Conservation (phyloP, 2,888 invertebrate species). For the Frankliniella fusca region DNA sequence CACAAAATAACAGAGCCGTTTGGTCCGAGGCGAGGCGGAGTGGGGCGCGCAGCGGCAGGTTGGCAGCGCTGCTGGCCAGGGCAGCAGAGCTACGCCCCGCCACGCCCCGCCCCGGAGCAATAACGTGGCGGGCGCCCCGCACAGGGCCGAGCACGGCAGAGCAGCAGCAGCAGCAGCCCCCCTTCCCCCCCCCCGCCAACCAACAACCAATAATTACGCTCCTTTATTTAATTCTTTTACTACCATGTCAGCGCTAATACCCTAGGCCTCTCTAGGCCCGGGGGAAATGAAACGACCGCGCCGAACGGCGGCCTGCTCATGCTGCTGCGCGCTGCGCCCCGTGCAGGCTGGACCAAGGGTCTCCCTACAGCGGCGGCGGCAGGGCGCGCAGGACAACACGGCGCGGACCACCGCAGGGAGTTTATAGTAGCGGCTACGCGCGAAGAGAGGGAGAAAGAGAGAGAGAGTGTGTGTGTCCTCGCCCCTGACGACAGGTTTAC, state of each 20-base stretch:
- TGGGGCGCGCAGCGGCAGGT: too few species aligned
- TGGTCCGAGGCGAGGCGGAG: too few species aligned
- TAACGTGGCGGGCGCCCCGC: background rate
- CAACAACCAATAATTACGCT: background rate
- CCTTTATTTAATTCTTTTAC: constrained; percentile 20
- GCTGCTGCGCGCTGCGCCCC: background rate
- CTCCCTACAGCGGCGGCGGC: too few species aligned
- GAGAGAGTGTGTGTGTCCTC: background rate
- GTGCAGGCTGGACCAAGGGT: too few species aligned
- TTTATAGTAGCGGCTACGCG: too few species aligned
- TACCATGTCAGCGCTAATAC: constrained; percentile 9
- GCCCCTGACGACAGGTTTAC: background rate
- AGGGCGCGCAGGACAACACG: too few species aligned
- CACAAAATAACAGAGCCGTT: background rate
- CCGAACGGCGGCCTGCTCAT: too few species aligned
- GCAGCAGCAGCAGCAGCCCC: background rate
- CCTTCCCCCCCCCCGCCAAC: background rate
- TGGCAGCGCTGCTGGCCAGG: background rate
- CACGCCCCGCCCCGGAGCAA: background rate
- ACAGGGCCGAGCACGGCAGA: too few species aligned
- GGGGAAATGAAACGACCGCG: background rate
- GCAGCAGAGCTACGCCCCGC: background rate
- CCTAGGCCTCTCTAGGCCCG: background rate
- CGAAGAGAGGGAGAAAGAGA: too few species aligned
- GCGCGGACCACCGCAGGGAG: too few species aligned